Base-by-base conservation (phyloP, 2,797 vertebrate genomes). In the Champsocephalus gunnari region DNA sequence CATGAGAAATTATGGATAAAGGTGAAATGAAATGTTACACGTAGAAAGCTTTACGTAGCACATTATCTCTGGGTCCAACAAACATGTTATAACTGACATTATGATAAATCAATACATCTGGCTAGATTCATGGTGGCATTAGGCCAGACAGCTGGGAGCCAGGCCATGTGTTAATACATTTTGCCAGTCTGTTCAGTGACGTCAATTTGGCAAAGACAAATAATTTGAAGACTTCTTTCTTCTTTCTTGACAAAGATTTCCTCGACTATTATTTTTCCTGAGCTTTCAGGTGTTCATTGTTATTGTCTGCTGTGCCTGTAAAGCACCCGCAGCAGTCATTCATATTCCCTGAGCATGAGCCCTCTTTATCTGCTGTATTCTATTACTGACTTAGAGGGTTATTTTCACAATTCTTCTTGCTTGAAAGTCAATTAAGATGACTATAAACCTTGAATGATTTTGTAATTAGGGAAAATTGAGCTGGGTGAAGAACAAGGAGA, bases 391-490 rank as follows among this genome's bases (percentile, higher is more conserved):
- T 84, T 34, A 48, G 49, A 81, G 62, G 74, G 75, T 78, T 77
- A 83, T 88, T 86, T 87, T 80, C 86, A 84, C 69, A 88, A 89
- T 87, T 88, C 55, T 81, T 87, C 85, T 87, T 85, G 75, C 86
- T 79, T 89, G 90, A 89, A 91, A 89, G 90, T 88, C 84, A 95
- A 94, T 93, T 93, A 94, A 92, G 90, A 88, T 87, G 92, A 94
- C 92, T 94, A 93, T 92, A 94, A 96, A 96, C 96, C 95, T 85
- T 90, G 89, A 92, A 90, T 88, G 86, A 89, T 87, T 92, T 89
- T 75, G 68, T 90, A 91, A 92, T 92, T 92, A 93, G 65, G 58
- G 78, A 85, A 84, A 89, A 87, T 82, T 87, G 79, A 88, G 61
- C 41, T 83, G 78, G 68, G 63, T 69, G 64, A 81, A 87, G 89